Base-by-base conservation (phyloP, 1,140 invertebrate genomes). In the Heliconius nattereri region DNA sequence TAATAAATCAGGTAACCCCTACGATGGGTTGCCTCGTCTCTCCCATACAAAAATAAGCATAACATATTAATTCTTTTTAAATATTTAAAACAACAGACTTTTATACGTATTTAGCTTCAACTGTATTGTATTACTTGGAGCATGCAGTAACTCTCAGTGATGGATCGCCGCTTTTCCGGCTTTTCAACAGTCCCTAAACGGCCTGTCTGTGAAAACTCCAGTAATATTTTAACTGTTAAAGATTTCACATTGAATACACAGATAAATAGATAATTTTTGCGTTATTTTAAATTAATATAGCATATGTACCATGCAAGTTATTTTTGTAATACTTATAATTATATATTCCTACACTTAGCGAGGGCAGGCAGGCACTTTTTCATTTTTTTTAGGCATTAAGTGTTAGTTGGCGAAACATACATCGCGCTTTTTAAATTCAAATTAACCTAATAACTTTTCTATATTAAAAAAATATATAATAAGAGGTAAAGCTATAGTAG, bases 181-280 rank as follows among this genome's bases (percentile, higher is more conserved):
- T 66, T 66, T 66, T 66, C 60, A 66, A 66, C 60, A 66, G 26
- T 66, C 13, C 60, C 60, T 66, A 29, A 66, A 66, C 26, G 60
- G 60, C 60, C 11, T 16, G 60, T 66, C 11, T 66, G 26, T 29
- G 26, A 29, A 66, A 66, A 66, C 26, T 26, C 60, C 23, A 13
- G 60, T 66, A 66, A 29, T 29, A 66, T 29, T 19, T 45, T 66
- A 66, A 66, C 60, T 13, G 26, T 66, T 66, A 66, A 66, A 66
- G 60, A 29, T 29, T 29, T 66, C 60, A 66, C 29, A 66, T 66
- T 66, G 13, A 57, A 66, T 66, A 66, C 29, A 66, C 60, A 66
- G 23, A 26, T 11, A 5, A 2, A 16, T 13, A 5, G 23, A 26
- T 16, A 6, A 29, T 7, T 5, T 35, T 35, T 32, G 3, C 16